Percentiles rank a stretch among this genome's conserved stretches.
These are phyloP conservation scores for Brachionus plicatilis DNA, from an alignment of 1,140 invertebrate genomes.

Conservation along the genomic window DNA sequence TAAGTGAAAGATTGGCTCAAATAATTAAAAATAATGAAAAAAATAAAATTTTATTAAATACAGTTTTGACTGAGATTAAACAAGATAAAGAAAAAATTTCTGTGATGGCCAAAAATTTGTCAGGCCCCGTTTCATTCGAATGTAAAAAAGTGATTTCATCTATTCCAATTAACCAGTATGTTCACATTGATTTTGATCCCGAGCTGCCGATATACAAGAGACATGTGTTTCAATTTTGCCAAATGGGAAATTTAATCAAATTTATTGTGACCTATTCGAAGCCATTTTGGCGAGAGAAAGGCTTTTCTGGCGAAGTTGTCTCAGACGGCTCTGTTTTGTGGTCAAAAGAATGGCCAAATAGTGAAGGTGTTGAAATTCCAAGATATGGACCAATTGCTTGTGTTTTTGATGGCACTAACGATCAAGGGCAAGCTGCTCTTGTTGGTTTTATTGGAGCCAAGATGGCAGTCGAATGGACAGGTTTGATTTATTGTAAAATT, in stretches of 20 bases:
- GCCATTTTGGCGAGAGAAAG: conserved; percentile 55
- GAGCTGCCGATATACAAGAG: conserved; percentile 47
- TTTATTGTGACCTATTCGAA: conserved; percentile 54
- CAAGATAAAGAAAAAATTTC: conserved; percentile 46
- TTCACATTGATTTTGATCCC: conserved; percentile 50
- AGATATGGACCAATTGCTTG: conserved; percentile 50
- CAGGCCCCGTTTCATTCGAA: background rate
- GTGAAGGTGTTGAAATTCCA: conserved; percentile 45
- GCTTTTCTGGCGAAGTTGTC: conserved; percentile 55
- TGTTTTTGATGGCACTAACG: conserved; percentile 55
- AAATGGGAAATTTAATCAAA: conserved; percentile 53
- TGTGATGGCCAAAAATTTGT: background rate
- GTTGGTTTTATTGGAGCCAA: conserved; percentile 56
- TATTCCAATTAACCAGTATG: conserved; percentile 44
- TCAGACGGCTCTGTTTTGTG: conserved; percentile 49
- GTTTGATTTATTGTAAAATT: conserved; percentile 33
- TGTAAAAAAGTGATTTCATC: conserved; percentile 23
- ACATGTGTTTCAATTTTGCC: conserved; percentile 51
- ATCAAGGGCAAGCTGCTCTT: conserved; percentile 51
- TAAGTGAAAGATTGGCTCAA: conserved; percentile 45
- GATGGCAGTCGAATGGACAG: conserved; percentile 47
- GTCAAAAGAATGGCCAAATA: background rate
- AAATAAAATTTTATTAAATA: conserved; percentile 47
- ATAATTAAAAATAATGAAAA: conserved; percentile 47
- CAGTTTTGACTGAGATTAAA: conserved; percentile 48